These are phyloP conservation scores for Dasypogon diadema DNA, from an alignment of 2,888 invertebrate genomes.

Conservation along the genomic window DNA sequence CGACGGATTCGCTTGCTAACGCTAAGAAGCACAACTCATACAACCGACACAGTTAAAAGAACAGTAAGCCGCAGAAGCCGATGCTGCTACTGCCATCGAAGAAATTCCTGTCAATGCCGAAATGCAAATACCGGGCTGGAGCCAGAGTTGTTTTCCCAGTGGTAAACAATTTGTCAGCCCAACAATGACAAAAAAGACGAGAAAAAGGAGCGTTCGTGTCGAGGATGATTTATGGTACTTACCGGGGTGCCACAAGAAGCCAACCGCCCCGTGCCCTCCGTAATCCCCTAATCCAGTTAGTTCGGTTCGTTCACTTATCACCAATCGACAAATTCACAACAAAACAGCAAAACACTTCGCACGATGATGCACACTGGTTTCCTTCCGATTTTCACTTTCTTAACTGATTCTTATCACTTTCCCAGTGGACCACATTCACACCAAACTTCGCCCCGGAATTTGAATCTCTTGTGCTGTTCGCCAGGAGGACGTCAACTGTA, in stretches of 20 bases:
- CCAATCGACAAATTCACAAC: not conserved
- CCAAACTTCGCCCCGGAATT: not conserved
- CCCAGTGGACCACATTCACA: not conserved
- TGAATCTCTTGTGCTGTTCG: not conserved
- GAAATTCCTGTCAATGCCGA: not conserved
- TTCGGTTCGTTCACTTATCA: constrained; percentile 19
- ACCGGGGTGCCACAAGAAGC: not conserved
- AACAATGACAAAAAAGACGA: not conserved
- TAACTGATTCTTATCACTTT: not conserved
- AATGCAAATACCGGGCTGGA: not conserved
- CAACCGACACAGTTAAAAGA: constrained; percentile 34
- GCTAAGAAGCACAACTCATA: not conserved
- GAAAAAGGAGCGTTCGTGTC: not conserved
- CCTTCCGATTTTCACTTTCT: not conserved
- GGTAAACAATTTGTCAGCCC: not conserved
- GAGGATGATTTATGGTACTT: not conserved
- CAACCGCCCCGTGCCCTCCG: not conserved
- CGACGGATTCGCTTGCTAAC: not conserved
- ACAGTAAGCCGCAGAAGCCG: constrained; percentile 11
- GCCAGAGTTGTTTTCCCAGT: not conserved
- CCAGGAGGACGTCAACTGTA: too few species aligned
- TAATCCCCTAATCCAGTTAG: constrained; percentile 11
- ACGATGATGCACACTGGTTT: not conserved
- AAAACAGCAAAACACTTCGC: not conserved
- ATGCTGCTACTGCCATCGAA: not conserved